Percentiles rank a stretch among this genome's conserved stretches.
phyloP scores from a whole-genome alignment of 1,140 invertebrate species.

The Hydropsyche tenuis region DNA sequence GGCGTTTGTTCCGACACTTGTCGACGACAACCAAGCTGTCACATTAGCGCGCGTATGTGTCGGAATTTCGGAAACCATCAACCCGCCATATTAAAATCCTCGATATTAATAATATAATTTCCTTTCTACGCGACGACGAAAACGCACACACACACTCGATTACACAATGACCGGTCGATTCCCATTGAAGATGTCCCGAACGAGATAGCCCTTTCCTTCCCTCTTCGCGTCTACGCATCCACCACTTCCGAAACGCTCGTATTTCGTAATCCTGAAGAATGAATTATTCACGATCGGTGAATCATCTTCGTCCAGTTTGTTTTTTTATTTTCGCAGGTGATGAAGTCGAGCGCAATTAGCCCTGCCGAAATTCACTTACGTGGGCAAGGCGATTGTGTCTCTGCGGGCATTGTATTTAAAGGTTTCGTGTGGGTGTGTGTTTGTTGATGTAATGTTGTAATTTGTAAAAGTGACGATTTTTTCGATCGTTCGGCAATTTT shows the following conservation, averaged over 20 bases:
- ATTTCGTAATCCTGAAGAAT: not conserved
- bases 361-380: slow-evolving; percentile 9
- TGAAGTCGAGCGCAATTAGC: not conserved
- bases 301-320: not conserved
- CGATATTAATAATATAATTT: not conserved
- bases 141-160: not conserved
- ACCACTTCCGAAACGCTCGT: slow-evolving; percentile 11
- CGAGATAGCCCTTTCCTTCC: not conserved
- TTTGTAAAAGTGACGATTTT: not conserved
- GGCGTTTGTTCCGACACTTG: slow-evolving; percentile 42
- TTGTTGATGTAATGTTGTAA: not conserved
- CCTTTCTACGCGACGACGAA: not conserved
- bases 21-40: slow-evolving; percentile 44
- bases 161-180: not conserved
- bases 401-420: slow-evolving; percentile 21
- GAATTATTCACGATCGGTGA: slow-evolving; percentile 15
- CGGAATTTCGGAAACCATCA: slow-evolving; percentile 39
- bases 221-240: not conserved
- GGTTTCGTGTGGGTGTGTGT: not conserved
- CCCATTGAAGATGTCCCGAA: not conserved
- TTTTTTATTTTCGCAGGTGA: not conserved
- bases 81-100: not conserved
- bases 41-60: slow-evolving; percentile 46
- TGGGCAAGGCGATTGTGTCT: slow-evolving; percentile 13
- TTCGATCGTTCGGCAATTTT: too few species aligned